These are phyloP conservation scores for Trochalopteron elliotii DNA, from an alignment of 2,113 vertebrate species.

Conservation along the genomic window DNA sequence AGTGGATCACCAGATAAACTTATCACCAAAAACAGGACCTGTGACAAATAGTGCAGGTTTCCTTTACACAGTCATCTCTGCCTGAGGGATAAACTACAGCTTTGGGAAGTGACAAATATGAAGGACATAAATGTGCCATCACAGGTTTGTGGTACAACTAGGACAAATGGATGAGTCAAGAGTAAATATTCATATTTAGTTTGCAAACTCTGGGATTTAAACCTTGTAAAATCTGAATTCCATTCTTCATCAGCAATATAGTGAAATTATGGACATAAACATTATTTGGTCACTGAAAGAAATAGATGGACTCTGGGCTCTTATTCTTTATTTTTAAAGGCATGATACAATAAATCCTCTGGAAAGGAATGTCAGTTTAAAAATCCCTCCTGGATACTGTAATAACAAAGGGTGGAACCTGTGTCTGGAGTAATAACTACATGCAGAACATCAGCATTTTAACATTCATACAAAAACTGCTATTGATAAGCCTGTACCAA, in stretches of 20 bases:
- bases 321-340: background rate
- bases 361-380: background rate
- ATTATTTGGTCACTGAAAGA: background rate
- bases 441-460: background rate
- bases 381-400: background rate
- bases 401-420: background rate
- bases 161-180: background rate
- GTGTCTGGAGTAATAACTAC: background rate
- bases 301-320: background rate
- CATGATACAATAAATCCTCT: background rate
- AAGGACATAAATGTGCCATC: background rate
- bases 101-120: background rate
- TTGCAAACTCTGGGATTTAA: background rate
- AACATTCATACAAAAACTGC: background rate
- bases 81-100: background rate
- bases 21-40: background rate
- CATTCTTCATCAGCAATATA: background rate
- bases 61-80: background rate
- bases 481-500: background rate
- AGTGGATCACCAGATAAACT: background rate
- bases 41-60: slow-evolving; percentile 2
- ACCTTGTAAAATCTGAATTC: background rate
- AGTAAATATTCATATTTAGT: background rate
- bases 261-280: background rate
- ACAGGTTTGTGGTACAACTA: background rate